These are phyloP conservation scores for Cochlearius cochlearius DNA, from an alignment of 2,113 vertebrate species.

Conservation along the genomic window DNA sequence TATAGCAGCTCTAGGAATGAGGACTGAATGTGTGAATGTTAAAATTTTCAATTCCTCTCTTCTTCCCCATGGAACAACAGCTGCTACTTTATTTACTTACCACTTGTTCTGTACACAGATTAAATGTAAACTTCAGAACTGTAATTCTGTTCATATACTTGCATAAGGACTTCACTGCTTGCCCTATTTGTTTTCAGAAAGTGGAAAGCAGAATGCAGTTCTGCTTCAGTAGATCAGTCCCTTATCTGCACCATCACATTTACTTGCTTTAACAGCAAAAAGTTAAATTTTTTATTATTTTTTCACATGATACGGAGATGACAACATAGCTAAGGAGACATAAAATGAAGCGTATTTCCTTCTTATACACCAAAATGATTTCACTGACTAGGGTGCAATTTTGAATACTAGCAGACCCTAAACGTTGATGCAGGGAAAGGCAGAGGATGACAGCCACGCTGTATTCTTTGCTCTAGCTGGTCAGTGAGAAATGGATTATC, in stretches of 20 bases:
- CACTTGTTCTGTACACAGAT: neutral
- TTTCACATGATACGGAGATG: neutral
- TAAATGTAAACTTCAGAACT: neutral
- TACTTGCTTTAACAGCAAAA: neutral
- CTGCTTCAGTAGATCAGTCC: neutral
- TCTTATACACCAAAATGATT: neutral
- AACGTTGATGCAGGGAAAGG: neutral
- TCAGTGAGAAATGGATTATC: neutral
- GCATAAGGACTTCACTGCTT: neutral
- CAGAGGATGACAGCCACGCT: neutral
- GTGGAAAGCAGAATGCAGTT: neutral
- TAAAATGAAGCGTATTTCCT: neutral
- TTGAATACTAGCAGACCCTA: neutral
- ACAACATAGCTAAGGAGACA: neutral
- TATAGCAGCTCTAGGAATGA: neutral
- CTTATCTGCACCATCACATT: neutral
- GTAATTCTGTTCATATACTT: neutral
- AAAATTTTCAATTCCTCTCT: neutral
- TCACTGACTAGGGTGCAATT: neutral
- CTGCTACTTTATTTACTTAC: neutral
- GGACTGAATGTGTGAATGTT: neutral
- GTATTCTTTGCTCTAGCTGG: neutral
- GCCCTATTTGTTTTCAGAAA: neutral
- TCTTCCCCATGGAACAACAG: neutral
- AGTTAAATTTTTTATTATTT: neutral